A percentile compares a stretch with the other conserved stretches of the same genome.
phyloP scores from a whole-genome alignment of 1,140 invertebrate species.

The Drosophila pachea region DNA sequence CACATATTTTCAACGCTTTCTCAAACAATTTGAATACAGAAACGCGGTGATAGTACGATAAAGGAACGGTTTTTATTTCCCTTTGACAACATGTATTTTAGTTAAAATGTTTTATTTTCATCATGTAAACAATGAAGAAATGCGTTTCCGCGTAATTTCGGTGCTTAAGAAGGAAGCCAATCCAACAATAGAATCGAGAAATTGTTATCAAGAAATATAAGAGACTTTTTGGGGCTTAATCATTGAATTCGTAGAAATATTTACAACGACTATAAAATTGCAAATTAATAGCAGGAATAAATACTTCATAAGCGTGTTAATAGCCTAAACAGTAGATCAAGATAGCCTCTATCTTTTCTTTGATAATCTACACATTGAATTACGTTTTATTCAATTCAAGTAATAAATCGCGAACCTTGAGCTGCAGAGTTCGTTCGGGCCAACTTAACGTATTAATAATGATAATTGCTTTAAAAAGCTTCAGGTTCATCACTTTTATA shows the following conservation, averaged over 20 bases:
- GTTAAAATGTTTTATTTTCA: not conserved
- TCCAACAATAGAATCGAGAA: not conserved
- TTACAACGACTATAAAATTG: not conserved
- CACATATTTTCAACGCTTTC: not conserved
- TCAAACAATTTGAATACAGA: not conserved
- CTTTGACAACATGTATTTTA: constrained; percentile 7
- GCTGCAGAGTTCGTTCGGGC: no score
- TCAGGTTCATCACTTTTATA: not conserved
- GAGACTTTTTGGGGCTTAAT: not conserved
- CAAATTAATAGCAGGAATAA: not conserved
- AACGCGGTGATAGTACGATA: not conserved
- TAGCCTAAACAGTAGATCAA: no score
- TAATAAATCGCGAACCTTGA: no score
- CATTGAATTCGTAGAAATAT: not conserved
- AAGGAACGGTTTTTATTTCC: not conserved
- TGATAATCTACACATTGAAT: no score
- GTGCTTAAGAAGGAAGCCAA: not conserved
- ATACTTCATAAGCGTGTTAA: not conserved
- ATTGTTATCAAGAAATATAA: constrained; percentile 11
- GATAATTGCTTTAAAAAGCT: not conserved
- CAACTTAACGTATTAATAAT: no score
- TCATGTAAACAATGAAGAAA: no score
- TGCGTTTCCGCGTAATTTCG: constrained; percentile 12
- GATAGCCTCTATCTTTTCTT: no score
- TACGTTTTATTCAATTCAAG: no score